phyloP scores from a whole-genome alignment of 2,888 invertebrate species.

The Macrophya annulata region DNA sequence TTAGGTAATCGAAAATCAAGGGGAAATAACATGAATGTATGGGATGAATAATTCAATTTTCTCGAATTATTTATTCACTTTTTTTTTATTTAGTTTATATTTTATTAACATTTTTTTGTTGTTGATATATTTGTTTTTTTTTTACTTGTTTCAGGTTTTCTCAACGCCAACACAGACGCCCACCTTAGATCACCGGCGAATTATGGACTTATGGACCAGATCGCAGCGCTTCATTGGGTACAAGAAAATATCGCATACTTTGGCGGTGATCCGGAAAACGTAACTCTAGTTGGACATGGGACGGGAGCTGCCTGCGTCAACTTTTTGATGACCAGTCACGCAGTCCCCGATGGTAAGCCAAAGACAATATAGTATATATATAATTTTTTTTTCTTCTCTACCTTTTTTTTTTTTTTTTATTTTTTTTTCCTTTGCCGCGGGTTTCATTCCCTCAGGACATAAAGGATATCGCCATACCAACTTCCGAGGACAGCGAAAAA shows the following conservation, averaged over 20 bases:
- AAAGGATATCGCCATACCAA: neutral
- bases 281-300: conserved; percentile 97
- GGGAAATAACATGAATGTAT: neutral
- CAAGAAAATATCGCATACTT: conserved; percentile 97
- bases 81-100: neutral
- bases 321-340: conserved; percentile 95
- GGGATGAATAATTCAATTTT: neutral
- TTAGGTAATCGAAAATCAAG: neutral
- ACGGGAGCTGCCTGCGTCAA: conserved; percentile 98
- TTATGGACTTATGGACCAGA: conserved; percentile 99
- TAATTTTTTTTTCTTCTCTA: conserved; percentile 2
- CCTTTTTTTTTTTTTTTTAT: too few species aligned
- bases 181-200: conserved; percentile 94
- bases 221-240: conserved; percentile 97
- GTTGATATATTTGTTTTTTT: conserved; percentile 32
- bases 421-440: neutral
- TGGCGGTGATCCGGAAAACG: conserved; percentile 95
- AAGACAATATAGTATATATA: neutral
- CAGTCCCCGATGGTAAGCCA: conserved; percentile 93
- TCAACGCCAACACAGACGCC: conserved; percentile 94
- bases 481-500: neutral
- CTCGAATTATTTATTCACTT: neutral
- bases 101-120: conserved; percentile 1
- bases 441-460: conserved; percentile 1
- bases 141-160: conserved; percentile 86